Base-by-base conservation (phyloP, 2,888 invertebrate species). In the Xanthia togata region DNA sequence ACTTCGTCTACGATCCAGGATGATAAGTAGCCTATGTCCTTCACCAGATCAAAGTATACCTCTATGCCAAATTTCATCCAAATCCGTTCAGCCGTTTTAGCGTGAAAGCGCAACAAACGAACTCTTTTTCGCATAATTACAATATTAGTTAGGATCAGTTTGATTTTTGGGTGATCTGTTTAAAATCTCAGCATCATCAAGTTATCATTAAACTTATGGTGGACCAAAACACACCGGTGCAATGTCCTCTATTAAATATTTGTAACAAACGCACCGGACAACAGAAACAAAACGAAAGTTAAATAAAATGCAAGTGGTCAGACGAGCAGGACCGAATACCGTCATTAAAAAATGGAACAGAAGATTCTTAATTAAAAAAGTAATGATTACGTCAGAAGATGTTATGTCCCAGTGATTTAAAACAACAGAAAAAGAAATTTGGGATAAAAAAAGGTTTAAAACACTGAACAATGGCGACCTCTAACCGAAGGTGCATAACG, bases 331-430 rank as follows among this genome's bases (percentile, higher is more conserved):
- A 23, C 35, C 53, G 35, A 68, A 71, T 65, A 69, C 50, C 35
- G 31, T 73, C 64, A n/a, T 65, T 17, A 69, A 75, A 75, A 73
- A 23, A 20, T 67, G 2, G 4, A 71, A 71, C 31, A 53, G 14
- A 59, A 59, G n/a, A 60, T 31, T 55, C 50, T 70, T 74, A 72
- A 73, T 60, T 76, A 35, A 72, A 75, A 84, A 73, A 62, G 31
- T 38, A 53, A 73, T n/a, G 26, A 59, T 41, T 41, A 55, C n/a
- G 26, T 53, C 57, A 57, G 47, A 55, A 44, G 12, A 67, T 73
- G 35, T 50, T 71, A 68, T 65, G 38, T 53, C 76, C n/a, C 57
- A 62, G 20, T 67, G 8, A 81, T 81, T 57, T 65, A 70, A 62
- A 67, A 60, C 12, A 41, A 81, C 31, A 17, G n/a, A 64, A 75